Evolutionary conservation across 2,113 vertebrate genomes (phyloP).

Genomic region (Pangasianodon gigas): DNA sequence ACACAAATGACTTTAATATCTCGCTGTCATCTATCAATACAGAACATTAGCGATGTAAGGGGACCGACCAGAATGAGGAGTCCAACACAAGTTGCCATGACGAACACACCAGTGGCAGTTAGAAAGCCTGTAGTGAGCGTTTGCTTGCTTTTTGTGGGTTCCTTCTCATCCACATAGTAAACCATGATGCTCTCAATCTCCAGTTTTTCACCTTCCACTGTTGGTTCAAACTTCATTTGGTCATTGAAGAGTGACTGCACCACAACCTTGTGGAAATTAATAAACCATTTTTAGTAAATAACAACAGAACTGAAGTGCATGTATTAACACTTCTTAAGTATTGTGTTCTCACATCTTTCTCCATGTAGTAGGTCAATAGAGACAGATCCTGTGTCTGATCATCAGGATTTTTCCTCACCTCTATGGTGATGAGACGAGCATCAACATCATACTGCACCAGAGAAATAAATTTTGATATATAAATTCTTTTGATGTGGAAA

Average conservation of each 20-base stretch:
- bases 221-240: conserved; percentile 6
- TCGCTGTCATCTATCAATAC: neutral
- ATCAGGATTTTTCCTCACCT: conserved; percentile 72
- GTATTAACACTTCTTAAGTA: neutral
- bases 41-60: neutral
- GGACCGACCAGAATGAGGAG: conserved; percentile 77
- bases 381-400: conserved; percentile 70
- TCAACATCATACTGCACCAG: conserved; percentile 69
- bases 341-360: conserved; percentile 79
- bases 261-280: conserved; percentile 68
- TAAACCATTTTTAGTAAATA: neutral
- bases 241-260: conserved; percentile 67
- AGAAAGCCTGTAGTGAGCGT: conserved; percentile 74
- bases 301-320: neutral
- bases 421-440: conserved; percentile 67
- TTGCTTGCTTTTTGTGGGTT: conserved; percentile 77
- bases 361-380: conserved; percentile 80
- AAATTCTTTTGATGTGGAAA: neutral
- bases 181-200: conserved; percentile 64
- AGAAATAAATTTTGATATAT: neutral
- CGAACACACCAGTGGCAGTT: conserved; percentile 76
- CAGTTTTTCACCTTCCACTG: conserved; percentile 57
- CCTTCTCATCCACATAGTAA: conserved; percentile 76
- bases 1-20: neutral
- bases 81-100: conserved; percentile 74